These are phyloP conservation scores for Haliclona indistincta DNA, from an alignment of 37 sponge, comb jelly and placozoan species.

Conservation along the genomic window DNA sequence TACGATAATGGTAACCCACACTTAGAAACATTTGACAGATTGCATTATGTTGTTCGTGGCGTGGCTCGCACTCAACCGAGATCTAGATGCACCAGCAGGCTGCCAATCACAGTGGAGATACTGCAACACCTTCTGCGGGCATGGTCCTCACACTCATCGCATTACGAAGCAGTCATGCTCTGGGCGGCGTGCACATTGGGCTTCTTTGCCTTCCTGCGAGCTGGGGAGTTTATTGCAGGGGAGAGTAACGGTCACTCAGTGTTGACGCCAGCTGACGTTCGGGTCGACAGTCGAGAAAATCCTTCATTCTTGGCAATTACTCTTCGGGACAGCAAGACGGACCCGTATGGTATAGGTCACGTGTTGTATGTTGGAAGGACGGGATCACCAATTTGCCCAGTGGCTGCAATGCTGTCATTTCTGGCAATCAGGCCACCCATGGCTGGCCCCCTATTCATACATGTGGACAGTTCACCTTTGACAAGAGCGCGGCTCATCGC, in stretches of 20 bases:
- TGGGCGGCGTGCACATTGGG: background rate
- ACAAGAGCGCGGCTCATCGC: conserved; percentile 8
- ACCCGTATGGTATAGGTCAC: background rate
- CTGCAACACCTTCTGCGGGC: background rate
- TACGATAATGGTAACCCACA: background rate
- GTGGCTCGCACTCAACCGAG: background rate
- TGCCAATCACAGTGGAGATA: background rate
- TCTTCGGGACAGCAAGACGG: background rate
- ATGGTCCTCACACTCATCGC: background rate
- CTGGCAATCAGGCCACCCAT: conserved; percentile 12
- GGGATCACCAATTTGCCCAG: conserved; percentile 1
- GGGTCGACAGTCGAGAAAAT: background rate
- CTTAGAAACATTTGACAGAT: background rate
- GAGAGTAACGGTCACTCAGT: background rate
- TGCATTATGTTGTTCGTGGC: background rate
- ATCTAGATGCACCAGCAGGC: background rate
- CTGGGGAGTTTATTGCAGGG: background rate
- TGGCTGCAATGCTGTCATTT: conserved; percentile 16
- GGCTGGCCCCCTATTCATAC: conserved; percentile 15
- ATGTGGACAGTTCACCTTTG: conserved; percentile 4
- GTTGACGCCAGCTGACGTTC: background rate
- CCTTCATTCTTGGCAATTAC: background rate
- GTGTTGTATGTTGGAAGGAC: conserved; percentile 10
- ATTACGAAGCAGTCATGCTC: background rate
- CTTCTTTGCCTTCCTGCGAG: background rate